Evolutionary conservation across 2,797 vertebrate species (phyloP).

Genomic region (Parauchenoglanis punctatus): DNA sequence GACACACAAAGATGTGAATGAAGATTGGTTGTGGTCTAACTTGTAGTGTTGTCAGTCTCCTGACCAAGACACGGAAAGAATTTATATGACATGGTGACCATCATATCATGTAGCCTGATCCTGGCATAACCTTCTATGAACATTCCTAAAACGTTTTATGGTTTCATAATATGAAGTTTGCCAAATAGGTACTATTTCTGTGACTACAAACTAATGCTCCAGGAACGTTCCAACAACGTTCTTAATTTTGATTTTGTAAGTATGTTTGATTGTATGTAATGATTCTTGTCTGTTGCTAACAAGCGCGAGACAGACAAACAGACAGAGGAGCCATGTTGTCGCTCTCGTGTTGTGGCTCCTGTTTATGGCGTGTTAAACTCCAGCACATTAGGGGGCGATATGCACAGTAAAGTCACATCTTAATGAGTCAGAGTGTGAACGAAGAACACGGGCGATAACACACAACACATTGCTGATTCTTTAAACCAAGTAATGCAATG

Average conservation of each 20-base stretch:
- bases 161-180: neutral
- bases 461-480: too few species aligned
- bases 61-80: too few species aligned
- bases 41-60: too few species aligned
- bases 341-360: neutral
- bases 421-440: neutral
- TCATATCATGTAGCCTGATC: too few species aligned
- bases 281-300: neutral
- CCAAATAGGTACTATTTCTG: neutral
- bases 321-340: neutral
- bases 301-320: neutral
- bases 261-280: neutral
- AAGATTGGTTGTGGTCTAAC: too few species aligned
- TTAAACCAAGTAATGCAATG: too few species aligned
- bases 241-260: neutral
- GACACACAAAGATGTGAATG: too few species aligned
- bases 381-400: constrained; percentile 15
- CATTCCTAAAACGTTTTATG: neutral
- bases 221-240: neutral
- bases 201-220: neutral
- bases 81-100: too few species aligned
- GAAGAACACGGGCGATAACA: neutral
- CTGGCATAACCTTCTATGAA: neutral
- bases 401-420: neutral
- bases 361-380: neutral